These are phyloP conservation scores for Epizoanthus ramosus DNA, from an alignment of 92 coral and sea anemone genomes.

Conservation along the genomic window DNA sequence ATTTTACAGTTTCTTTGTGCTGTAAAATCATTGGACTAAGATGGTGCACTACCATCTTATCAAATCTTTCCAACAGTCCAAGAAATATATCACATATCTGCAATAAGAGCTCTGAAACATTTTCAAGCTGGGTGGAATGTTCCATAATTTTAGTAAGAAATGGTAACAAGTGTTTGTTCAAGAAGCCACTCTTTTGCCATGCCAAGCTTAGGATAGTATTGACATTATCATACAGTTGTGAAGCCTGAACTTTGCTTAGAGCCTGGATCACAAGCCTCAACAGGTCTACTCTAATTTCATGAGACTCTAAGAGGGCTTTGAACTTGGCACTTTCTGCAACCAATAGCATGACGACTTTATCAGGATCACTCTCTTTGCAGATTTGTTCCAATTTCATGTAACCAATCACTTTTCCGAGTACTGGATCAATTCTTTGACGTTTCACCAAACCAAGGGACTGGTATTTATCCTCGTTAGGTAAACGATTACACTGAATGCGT, in stretches of 20 bases:
- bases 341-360: constrained; percentile 22
- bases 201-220: constrained; percentile 15
- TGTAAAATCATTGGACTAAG: constrained; percentile 63
- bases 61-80: constrained; percentile 44
- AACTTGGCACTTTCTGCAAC: constrained; percentile 15
- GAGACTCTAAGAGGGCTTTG: constrained; percentile 16
- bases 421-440: neutral
- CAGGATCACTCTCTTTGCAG: constrained; percentile 18
- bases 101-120: constrained; percentile 24
- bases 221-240: neutral
- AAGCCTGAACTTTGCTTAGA: constrained; percentile 29
- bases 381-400: constrained; percentile 32
- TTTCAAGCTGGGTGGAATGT: constrained; percentile 16
- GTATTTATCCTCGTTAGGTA: neutral
- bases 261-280: constrained; percentile 14
- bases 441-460: neutral
- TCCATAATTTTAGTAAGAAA: constrained; percentile 18
- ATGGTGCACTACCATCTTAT: constrained; percentile 28
- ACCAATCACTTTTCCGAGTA: neutral
- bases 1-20: constrained; percentile 42
- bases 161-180: constrained; percentile 17
- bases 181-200: constrained; percentile 34
- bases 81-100: constrained; percentile 41
- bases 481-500: too few relatives aligned
- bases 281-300: constrained; percentile 16